phyloP scores from a whole-genome alignment of 2,888 invertebrate species.

The Coelogynopora nodosa region DNA sequence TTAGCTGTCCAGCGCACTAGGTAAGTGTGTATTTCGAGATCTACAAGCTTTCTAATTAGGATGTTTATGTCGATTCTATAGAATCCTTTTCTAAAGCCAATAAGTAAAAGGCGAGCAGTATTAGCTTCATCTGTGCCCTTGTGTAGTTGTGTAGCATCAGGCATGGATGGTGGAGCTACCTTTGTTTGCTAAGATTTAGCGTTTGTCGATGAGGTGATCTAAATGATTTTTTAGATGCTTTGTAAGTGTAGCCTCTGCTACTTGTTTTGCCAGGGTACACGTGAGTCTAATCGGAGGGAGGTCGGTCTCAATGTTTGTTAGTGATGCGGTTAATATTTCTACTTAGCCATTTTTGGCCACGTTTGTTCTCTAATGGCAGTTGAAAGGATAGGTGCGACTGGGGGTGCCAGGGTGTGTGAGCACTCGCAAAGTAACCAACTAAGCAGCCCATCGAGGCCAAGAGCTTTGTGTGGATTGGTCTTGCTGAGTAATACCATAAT shows the following conservation, averaged over 20 bases:
- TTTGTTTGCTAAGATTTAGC: background rate
- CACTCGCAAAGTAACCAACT: background rate
- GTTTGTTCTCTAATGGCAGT: background rate
- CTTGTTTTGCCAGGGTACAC: background rate
- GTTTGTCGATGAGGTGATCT: no score
- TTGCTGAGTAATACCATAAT: background rate
- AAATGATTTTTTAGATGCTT: no score
- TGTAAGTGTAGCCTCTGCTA: background rate
- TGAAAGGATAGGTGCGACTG: background rate
- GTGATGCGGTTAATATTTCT: background rate
- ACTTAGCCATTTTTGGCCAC: background rate
- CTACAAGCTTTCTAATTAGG: no score
- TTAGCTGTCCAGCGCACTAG: no score
- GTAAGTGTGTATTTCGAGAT: no score
- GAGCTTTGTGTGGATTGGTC: background rate
- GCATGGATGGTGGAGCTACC: background rate
- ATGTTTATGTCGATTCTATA: no score
- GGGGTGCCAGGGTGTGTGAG: background rate
- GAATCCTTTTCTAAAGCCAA: no score
- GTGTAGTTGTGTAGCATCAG: background rate
- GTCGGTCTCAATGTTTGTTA: background rate
- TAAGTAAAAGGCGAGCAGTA: no score
- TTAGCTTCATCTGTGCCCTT: no score
- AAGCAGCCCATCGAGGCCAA: background rate
- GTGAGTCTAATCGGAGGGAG: background rate